Evolutionary conservation across 2,113 vertebrate species (phyloP), one percentile per base, ranked within the genome.

Genomic region (Ancistrus triradiatus): DNA sequence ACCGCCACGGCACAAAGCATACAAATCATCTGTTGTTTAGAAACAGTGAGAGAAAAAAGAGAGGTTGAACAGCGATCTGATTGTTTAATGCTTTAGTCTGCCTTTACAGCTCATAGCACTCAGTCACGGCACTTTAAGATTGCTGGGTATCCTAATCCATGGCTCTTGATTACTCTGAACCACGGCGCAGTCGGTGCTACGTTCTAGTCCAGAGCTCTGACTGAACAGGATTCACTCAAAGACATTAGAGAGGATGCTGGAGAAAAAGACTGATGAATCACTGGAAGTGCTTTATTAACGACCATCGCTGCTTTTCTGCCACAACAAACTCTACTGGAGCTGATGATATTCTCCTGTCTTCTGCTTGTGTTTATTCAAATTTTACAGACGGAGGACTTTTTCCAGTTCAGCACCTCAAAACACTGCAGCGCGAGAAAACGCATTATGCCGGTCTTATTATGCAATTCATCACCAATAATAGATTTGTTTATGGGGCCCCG

Each of bases 401-500:
- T 87, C 82, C 88, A 88, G 83, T 89, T 90, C 85, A 85, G 82
- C 84, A 90, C 85, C 86, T 88, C 84, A 83, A 79, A 78, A 85
- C 81, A 82, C 80, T 88, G 86, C 84, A 78, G 83, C 79, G 83
- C 82, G 83, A 85, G 86, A 87, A 83, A 75, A 84, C 81, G 84
- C 88, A 90, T 90, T 89, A 90, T 86, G 84, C 84, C 78, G 70
- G 82, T 79, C 85, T 90, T 90, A 90, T 90, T 89, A 88, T 89
- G 86, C 86, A 88, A 88, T 90, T 90, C 87, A 90, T 90, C 88
- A 90, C 86, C 84, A 87, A 90, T 90, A 90, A 88, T 88, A 88
- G 88, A 90, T 89, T 89, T 89, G 87, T 89, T 89, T 90, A 89
- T 81, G 82, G 84, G 72, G 81, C 80, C 77, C 80, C 78, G 74